A percentile compares a stretch with the other conserved stretches of the same genome.
phyloP scores from a whole-genome alignment of 1,140 invertebrate species.

The Planococcus citri region DNA sequence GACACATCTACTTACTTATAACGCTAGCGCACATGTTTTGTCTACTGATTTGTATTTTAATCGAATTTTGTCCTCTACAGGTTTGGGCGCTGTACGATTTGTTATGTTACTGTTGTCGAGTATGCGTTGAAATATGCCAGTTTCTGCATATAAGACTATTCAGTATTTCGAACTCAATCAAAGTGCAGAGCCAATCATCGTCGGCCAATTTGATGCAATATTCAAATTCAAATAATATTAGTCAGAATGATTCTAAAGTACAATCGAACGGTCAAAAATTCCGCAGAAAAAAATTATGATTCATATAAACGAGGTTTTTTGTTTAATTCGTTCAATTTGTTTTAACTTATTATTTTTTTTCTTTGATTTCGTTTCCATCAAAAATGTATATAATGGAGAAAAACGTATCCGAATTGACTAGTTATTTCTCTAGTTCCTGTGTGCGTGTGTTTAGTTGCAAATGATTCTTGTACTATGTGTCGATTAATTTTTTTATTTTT shows the following conservation, averaged over 20 bases:
- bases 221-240: not conserved
- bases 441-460: no score
- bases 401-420: not conserved
- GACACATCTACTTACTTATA: no score
- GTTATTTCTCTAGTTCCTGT: not conserved
- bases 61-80: constrained; percentile 9
- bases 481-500: no score
- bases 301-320: not conserved
- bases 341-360: not conserved
- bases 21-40: no score
- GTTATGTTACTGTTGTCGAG: constrained; percentile 5
- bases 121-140: constrained; percentile 14
- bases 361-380: not conserved
- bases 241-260: not conserved
- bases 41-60: not conserved
- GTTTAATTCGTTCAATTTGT: not conserved
- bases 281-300: constrained; percentile 9
- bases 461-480: no score
- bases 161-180: not conserved
- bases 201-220: not conserved
- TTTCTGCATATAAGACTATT: constrained; percentile 11
- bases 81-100: constrained; percentile 5
- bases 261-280: constrained; percentile 11
- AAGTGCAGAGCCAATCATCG: not conserved
- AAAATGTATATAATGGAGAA: not conserved